A percentile compares a stretch with the other conserved stretches of the same genome.
Conservation (phyloP, 1,140 invertebrate species). For the Drosophila nigromelanica region DNA sequence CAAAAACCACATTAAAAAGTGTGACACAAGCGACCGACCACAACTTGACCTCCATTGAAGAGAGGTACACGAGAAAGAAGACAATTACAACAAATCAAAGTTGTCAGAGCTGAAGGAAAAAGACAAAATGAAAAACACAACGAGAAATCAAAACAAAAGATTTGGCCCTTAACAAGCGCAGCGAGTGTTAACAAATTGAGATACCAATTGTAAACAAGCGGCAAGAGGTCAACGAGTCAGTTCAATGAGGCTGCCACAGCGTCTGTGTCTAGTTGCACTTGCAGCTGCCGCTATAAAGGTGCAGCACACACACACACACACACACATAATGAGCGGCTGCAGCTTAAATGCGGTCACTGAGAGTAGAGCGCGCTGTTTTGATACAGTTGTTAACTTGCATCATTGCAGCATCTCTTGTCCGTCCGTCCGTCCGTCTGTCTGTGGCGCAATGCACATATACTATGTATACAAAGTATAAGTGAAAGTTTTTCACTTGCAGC, state of each 20-base stretch:
- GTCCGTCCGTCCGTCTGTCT: not conserved
- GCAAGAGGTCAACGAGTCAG: slow-evolving; percentile 53
- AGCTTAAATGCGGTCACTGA: slow-evolving; percentile 51
- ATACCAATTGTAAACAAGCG: slow-evolving; percentile 66
- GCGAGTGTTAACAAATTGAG: slow-evolving; percentile 75
- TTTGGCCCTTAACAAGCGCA: slow-evolving; percentile 44
- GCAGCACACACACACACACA: slow-evolving; percentile 14
- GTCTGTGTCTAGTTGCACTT: slow-evolving; percentile 33
- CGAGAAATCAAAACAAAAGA: slow-evolving; percentile 67
- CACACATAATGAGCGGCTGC: not conserved
- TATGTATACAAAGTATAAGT: slow-evolving; percentile 42
- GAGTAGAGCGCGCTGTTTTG: slow-evolving; percentile 20
- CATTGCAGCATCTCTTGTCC: slow-evolving; percentile 29
- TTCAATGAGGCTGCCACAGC: slow-evolving; percentile 36
- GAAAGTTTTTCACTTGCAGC: slow-evolving; percentile 79
- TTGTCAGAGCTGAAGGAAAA: too few species aligned
- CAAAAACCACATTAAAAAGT: slow-evolving; percentile 17
- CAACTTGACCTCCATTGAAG: slow-evolving; percentile 73
- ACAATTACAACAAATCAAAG: slow-evolving; percentile 30
- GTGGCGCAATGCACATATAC: slow-evolving; percentile 55
- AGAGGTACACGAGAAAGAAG: slow-evolving; percentile 36
- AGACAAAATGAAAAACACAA: slow-evolving; percentile 29
- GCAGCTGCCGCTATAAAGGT: slow-evolving; percentile 40
- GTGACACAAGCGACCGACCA: slow-evolving; percentile 67
- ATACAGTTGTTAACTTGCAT: slow-evolving; percentile 40